Percentiles rank a stretch among this genome's conserved stretches.
Conservation (phyloP, 2,888 invertebrate genomes). For the Acronicta psi region DNA sequence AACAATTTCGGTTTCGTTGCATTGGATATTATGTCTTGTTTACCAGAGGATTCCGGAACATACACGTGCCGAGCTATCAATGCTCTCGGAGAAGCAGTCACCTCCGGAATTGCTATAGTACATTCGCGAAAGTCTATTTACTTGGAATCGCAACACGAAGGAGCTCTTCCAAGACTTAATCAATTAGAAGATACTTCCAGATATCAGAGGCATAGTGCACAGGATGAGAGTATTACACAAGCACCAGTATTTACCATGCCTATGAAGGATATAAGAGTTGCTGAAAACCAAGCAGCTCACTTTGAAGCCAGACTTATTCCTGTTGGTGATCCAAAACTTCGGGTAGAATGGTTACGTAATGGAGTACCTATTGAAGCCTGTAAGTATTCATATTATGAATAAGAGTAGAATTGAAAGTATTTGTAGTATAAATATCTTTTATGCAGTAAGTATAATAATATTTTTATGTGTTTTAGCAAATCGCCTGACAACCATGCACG, state of each 20-base stretch:
- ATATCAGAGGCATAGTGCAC: constrained; percentile 92
- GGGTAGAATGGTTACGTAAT: constrained; percentile 97
- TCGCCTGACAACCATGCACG: constrained; percentile 97
- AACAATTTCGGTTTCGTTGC: constrained; percentile 99
- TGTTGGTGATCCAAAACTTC: constrained; percentile 97
- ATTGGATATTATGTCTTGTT: constrained; percentile 97
- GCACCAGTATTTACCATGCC: constrained; percentile 98
- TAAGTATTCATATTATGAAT: constrained; percentile 78
- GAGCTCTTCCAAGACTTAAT: constrained; percentile 93
- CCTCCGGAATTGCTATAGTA: constrained; percentile 95
- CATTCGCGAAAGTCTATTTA: constrained; percentile 96
- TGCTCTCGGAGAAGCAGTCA: constrained; percentile 97
- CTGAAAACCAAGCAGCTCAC: constrained; percentile 97
- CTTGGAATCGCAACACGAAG: constrained; percentile 96
- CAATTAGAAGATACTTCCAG: constrained; percentile 94
- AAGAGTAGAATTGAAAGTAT: neutral
- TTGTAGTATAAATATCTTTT: constrained; percentile 1
- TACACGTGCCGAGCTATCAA: constrained; percentile 98
- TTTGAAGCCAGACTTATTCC: constrained; percentile 98
- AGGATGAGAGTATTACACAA: constrained; percentile 94
- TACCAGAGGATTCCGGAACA: constrained; percentile 98
- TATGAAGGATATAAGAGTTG: constrained; percentile 94
- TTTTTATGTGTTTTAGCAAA: constrained; percentile 90
- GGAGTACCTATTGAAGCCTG: constrained; percentile 97
- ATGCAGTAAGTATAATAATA: neutral